phyloP scores from a whole-genome alignment of 2,797 vertebrate species.

The Spheniscus humboldti region DNA sequence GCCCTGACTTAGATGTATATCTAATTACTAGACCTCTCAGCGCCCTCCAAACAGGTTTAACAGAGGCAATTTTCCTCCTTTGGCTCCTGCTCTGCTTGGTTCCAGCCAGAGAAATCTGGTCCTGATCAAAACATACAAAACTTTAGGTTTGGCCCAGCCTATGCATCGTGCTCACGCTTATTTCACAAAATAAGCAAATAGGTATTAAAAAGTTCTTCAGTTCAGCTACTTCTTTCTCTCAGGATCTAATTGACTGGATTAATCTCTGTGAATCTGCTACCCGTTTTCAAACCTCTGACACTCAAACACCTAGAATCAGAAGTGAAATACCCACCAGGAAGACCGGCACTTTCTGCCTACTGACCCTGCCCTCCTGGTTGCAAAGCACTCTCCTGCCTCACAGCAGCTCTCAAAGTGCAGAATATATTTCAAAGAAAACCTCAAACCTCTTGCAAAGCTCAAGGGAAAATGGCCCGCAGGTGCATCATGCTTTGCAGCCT shows the following conservation, averaged over 20 bases:
- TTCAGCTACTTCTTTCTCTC: background rate
- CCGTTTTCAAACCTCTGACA: background rate
- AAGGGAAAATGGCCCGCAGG: fast-evolving
- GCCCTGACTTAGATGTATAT: background rate
- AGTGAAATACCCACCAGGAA: background rate
- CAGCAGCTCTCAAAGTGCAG: background rate
- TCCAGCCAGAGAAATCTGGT: background rate
- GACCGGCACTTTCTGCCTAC: background rate
- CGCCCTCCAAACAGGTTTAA: background rate
- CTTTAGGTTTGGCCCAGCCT: background rate
- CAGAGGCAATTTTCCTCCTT: background rate
- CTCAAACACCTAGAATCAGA: background rate
- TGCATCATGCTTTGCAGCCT: background rate
- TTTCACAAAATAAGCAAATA: background rate
- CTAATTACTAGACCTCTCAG: background rate
- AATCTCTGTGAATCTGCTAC: background rate
- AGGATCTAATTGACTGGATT: background rate
- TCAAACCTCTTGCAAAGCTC: background rate
- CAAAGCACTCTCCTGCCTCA: background rate
- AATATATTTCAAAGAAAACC: background rate
- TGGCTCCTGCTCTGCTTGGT: background rate
- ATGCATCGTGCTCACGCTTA: background rate
- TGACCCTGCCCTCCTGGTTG: background rate
- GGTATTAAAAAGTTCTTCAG: background rate
- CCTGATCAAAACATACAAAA: background rate